Percentiles rank a stretch among this genome's conserved stretches.
phyloP scores from a whole-genome alignment of 2,888 invertebrate species.

The Lysandra bellargus region DNA sequence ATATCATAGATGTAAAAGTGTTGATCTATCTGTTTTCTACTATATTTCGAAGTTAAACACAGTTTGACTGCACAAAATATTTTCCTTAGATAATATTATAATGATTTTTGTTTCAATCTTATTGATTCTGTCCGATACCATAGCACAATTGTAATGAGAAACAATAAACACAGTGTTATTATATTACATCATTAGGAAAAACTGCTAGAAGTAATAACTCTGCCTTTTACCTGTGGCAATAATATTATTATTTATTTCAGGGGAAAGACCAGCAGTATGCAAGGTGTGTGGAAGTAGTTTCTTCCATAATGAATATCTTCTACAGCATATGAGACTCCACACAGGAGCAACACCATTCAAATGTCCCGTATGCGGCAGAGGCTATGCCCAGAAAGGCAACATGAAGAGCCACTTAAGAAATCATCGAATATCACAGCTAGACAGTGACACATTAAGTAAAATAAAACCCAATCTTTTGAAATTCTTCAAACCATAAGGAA shows the following conservation, averaged over 20 bases:
- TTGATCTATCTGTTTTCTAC: no score
- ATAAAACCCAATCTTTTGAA: conserved; percentile 68
- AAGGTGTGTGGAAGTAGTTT: conserved; percentile 64
- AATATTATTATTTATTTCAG: conserved; percentile 51
- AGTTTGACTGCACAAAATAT: no score
- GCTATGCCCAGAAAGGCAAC: conserved; percentile 72
- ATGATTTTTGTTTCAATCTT: no score
- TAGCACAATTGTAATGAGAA: no score
- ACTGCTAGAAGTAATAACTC: no score
- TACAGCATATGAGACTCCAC: conserved; percentile 72
- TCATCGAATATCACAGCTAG: conserved; percentile 66
- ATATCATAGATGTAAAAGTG: no score
- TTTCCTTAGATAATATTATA: no score
- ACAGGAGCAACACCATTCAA: conserved; percentile 76
- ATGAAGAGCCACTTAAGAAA: conserved; percentile 74
- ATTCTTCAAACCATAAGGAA: conserved; percentile 54
- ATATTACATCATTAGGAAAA: no score
- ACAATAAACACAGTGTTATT: no score
- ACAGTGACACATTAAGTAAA: conserved; percentile 56
- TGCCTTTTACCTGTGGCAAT: no score
- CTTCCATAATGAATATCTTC: conserved; percentile 69
- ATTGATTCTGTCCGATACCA: no score
- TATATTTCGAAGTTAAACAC: no score
- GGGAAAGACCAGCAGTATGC: conserved; percentile 69
- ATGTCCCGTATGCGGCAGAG: conserved; percentile 71